phyloP scores from a whole-genome alignment of 2,888 invertebrate genomes.

The Melinaea marsaeus region DNA sequence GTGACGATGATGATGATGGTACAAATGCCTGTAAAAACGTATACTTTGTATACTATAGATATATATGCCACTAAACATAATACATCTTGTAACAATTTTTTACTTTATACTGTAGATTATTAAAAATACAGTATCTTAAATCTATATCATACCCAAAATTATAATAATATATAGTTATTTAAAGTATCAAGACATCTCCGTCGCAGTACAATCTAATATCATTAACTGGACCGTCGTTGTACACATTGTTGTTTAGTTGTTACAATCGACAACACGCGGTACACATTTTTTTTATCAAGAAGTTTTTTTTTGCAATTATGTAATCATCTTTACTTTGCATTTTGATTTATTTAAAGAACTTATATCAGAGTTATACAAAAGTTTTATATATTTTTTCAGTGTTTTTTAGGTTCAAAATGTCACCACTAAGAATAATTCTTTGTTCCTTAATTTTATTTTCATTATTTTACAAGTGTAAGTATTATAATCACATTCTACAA shows the following conservation, averaged over 20 bases:
- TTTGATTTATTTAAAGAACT: too few species aligned
- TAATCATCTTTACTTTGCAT: too few species aligned
- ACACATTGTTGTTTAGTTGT: background rate
- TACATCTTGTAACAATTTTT: too few species aligned
- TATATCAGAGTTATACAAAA: background rate
- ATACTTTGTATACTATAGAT: too few species aligned
- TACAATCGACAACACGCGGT: conserved; percentile 5
- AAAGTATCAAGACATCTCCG: conserved; percentile 29
- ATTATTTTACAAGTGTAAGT: conserved; percentile 52
- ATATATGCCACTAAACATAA: too few species aligned
- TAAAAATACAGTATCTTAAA: background rate
- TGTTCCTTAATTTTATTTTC: conserved; percentile 41
- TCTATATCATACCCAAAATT: background rate
- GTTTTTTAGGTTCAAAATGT: conserved; percentile 41
- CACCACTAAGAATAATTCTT: conserved; percentile 32
- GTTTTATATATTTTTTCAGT: background rate
- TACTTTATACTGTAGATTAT: too few species aligned
- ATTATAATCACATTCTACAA: conserved; percentile 2
- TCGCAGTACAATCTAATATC: conserved; percentile 20
- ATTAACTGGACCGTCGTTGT: background rate
- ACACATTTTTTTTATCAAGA: background rate
- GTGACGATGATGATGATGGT: too few species aligned
- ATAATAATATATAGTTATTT: background rate
- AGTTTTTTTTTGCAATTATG: too few species aligned
- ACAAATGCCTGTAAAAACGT: too few species aligned